Conservation (phyloP, 2,888 invertebrate genomes). For the Nomada fucata region DNA sequence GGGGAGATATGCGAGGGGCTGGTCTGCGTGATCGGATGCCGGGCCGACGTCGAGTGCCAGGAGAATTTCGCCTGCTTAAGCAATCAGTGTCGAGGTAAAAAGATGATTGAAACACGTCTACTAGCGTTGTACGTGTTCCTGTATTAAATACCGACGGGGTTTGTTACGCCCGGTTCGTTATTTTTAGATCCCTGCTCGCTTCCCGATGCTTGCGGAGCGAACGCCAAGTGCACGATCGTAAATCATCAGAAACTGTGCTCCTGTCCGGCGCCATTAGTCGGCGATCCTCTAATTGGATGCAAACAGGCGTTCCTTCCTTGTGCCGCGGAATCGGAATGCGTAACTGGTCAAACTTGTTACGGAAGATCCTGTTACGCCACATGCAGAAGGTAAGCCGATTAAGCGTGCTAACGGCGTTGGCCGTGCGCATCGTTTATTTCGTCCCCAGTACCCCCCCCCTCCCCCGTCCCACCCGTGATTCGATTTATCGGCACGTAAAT, state of each 20-base stretch:
- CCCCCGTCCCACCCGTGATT: neutral
- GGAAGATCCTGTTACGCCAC: constrained; percentile 91
- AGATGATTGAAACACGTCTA: too few relatives aligned
- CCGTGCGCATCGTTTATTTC: neutral
- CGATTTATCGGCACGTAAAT: neutral
- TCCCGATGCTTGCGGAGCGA: constrained; percentile 93
- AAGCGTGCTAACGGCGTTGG: neutral
- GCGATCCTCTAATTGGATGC: constrained; percentile 91
- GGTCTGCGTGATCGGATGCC: constrained; percentile 92
- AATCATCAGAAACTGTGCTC: constrained; percentile 91
- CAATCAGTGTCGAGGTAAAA: constrained; percentile 89
- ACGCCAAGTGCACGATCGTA: constrained; percentile 89
- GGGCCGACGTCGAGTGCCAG: constrained; percentile 91
- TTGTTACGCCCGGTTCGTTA: neutral
- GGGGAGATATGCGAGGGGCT: constrained; percentile 94
- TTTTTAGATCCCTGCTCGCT: constrained; percentile 88
- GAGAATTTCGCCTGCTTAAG: constrained; percentile 90
- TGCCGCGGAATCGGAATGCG: constrained; percentile 88
- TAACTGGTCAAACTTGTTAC: constrained; percentile 90
- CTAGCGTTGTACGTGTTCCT: neutral
- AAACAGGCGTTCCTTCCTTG: constrained; percentile 89
- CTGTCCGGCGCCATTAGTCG: constrained; percentile 90
- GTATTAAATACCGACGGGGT: neutral
- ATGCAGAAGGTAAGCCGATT: constrained; percentile 88
- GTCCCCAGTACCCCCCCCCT: too few relatives aligned